Evolutionary conservation across 2,888 invertebrate genomes (phyloP).

Genomic region (Halocaridina rubra): DNA sequence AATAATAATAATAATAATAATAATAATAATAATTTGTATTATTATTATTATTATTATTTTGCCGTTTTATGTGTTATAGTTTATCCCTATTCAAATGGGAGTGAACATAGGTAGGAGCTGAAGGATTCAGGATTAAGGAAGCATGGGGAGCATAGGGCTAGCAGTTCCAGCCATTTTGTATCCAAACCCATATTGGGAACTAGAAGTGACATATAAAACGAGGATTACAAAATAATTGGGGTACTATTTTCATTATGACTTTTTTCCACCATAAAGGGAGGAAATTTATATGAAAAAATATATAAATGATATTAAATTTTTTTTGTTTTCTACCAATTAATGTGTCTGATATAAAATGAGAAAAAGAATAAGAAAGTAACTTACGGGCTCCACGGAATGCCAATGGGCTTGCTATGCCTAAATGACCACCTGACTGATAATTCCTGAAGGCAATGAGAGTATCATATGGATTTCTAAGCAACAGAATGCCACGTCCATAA

Average conservation of each 20-base stretch:
- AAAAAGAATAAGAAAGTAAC: background rate
- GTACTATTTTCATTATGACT: too few species aligned
- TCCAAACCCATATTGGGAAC: too few species aligned
- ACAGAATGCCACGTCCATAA: constrained; percentile 46
- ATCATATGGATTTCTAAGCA: constrained; percentile 58
- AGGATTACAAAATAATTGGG: too few species aligned
- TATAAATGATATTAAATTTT: too few species aligned
- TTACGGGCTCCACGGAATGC: constrained; percentile 22
- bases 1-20: background rate
- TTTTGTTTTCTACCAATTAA: too few species aligned
- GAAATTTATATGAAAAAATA: too few species aligned
- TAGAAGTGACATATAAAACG: too few species aligned
- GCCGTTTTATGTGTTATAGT: background rate
- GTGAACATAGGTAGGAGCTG: background rate
- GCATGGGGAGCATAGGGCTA: too few species aligned
- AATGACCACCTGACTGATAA: constrained; percentile 48
- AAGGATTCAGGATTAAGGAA: background rate
- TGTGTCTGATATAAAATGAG: background rate
- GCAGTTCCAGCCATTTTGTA: too few species aligned
- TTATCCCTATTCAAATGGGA: too few species aligned
- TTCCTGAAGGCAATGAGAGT: constrained; percentile 56
- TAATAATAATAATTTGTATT: background rate
- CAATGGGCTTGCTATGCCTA: constrained; percentile 36
- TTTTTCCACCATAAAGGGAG: too few species aligned
- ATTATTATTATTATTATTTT: background rate